Percentiles rank a stretch among this genome's conserved stretches.
phyloP scores from a whole-genome alignment of 1,140 invertebrate species.

The Potamilus streckersoni region DNA sequence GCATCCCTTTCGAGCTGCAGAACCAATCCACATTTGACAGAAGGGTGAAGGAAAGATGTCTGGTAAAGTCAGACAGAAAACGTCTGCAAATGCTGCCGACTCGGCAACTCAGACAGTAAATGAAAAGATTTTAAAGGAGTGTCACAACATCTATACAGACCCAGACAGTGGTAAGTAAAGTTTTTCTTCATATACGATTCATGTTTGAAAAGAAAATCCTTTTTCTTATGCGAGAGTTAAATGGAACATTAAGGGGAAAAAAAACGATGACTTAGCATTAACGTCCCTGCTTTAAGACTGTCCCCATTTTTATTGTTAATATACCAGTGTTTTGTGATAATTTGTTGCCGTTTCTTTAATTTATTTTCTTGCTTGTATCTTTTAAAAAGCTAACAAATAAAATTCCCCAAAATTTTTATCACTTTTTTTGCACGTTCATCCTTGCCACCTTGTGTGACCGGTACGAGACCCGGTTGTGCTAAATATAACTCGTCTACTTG shows the following conservation, averaged over 20 bases:
- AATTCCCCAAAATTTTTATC: too few species aligned
- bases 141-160: conserved; percentile 72
- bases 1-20: too few species aligned
- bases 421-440: neutral
- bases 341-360: too few species aligned
- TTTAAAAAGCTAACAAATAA: too few species aligned
- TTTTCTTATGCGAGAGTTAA: conserved; percentile 9
- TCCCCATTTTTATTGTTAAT: neutral
- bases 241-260: conserved; percentile 4
- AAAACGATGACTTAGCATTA: conserved; percentile 27
- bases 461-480: conserved; percentile 21
- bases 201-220: neutral
- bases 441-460: conserved; percentile 20
- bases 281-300: neutral
- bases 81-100: conserved; percentile 69
- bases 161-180: conserved; percentile 69
- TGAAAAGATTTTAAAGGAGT: conserved; percentile 73
- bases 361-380: too few species aligned
- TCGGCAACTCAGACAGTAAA: conserved; percentile 70
- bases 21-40: conserved; percentile 39
- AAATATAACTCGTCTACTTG: conserved; percentile 19
- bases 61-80: conserved; percentile 67
- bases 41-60: conserved; percentile 62
- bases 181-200: conserved; percentile 6
- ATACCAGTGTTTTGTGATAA: too few species aligned